A percentile compares a stretch with the other conserved stretches of the same genome.
These are phyloP conservation scores for Schizotus pectinicornis DNA, from an alignment of 2,888 invertebrate species.

Conservation along the genomic window DNA sequence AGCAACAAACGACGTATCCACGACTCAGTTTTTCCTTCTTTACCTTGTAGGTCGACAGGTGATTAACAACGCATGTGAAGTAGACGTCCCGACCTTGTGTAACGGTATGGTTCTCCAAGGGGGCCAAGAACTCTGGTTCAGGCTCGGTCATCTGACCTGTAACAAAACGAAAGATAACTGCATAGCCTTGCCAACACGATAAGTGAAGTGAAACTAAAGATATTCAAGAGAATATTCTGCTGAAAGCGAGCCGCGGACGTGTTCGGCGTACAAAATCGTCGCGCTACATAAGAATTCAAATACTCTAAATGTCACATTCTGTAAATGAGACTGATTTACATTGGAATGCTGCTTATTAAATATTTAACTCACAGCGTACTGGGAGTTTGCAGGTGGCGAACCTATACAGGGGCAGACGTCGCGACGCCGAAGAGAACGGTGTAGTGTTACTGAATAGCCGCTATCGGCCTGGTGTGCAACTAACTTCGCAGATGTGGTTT, in stretches of 20 bases:
- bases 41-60: slow-evolving; percentile 87
- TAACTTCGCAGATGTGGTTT: slow-evolving; percentile 53
- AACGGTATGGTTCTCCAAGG: slow-evolving; percentile 85
- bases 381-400: slow-evolving; percentile 24
- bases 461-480: slow-evolving; percentile 46
- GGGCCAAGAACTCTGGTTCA: slow-evolving; percentile 83
- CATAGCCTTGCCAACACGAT: slow-evolving; percentile 53
- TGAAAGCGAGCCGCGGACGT: slow-evolving; percentile 55
- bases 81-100: slow-evolving; percentile 86
- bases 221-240: slow-evolving; percentile 56
- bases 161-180: slow-evolving; percentile 53
- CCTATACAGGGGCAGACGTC: slow-evolving; percentile 6
- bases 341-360: slow-evolving; percentile 58
- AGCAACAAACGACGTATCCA: slow-evolving; percentile 42
- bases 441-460: slow-evolving; percentile 32
- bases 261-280: slow-evolving; percentile 53
- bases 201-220: slow-evolving; percentile 58
- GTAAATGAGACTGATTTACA: slow-evolving; percentile 56
- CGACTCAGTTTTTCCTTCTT: slow-evolving; percentile 36
- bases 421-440: slow-evolving; percentile 5
- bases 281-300: slow-evolving; percentile 55
- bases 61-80: slow-evolving; percentile 90
- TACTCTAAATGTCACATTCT: slow-evolving; percentile 54
- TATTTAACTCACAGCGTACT: slow-evolving; percentile 45
- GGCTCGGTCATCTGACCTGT: slow-evolving; percentile 75